These are phyloP conservation scores for Synanthedon vespiformis DNA, from an alignment of 2,888 invertebrate species.

Conservation along the genomic window DNA sequence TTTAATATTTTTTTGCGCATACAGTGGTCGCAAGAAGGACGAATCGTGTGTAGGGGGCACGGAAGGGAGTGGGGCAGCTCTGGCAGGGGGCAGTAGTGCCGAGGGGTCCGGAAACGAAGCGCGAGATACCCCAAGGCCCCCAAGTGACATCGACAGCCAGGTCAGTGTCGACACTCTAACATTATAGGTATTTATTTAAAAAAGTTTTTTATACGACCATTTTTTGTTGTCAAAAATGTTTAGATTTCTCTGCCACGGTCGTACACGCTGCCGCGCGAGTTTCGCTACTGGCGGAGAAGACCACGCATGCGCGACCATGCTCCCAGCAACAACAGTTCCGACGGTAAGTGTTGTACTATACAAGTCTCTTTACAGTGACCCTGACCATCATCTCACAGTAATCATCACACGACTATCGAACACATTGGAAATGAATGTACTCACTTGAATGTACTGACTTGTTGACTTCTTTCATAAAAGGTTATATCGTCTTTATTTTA, in stretches of 20 bases:
- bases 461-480: too few relatives aligned
- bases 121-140: constrained; percentile 60
- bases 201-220: too few relatives aligned
- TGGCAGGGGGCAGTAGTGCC: constrained; percentile 18
- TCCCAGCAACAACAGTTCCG: constrained; percentile 87
- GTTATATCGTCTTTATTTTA: too few relatives aligned
- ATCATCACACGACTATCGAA: too few relatives aligned
- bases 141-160: constrained; percentile 83
- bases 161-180: constrained; percentile 31
- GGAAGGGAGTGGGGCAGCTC: constrained; percentile 16
- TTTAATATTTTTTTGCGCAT: too few relatives aligned
- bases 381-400: too few relatives aligned
- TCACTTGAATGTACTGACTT: too few relatives aligned
- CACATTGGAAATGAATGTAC: too few relatives aligned
- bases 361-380: neutral
- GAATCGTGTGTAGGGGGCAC: constrained; percentile 23
- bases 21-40: neutral
- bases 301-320: constrained; percentile 75
- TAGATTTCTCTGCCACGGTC: constrained; percentile 86
- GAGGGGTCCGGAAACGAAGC: constrained; percentile 45
- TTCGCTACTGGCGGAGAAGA: constrained; percentile 81
- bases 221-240: neutral
- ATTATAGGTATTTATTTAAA: too few relatives aligned
- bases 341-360: constrained; percentile 67
- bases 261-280: constrained; percentile 87